These are phyloP conservation scores for Macrosiphum euphorbiae DNA, from an alignment of 2,888 invertebrate species.

Conservation along the genomic window DNA sequence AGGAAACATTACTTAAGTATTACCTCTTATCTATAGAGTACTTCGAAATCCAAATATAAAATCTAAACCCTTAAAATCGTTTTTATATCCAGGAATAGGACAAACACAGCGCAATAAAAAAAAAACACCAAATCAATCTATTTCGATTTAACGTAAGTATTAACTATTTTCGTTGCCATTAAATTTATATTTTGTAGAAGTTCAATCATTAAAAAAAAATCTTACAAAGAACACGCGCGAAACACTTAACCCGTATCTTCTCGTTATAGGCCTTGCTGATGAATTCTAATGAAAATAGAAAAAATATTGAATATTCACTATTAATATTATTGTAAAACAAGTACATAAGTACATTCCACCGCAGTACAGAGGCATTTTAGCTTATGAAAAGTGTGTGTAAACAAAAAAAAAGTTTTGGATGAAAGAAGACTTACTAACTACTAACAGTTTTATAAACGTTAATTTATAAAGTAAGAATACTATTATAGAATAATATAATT, in stretches of 20 bases:
- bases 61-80: conserved; percentile 7
- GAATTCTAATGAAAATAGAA: too few species aligned
- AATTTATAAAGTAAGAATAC: too few species aligned
- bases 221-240: not conserved
- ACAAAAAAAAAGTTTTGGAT: not conserved
- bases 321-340: not conserved
- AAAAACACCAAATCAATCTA: not conserved
- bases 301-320: not conserved
- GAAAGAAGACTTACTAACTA: too few species aligned
- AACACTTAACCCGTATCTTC: not conserved
- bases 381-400: not conserved
- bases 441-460: too few species aligned
- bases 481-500: too few species aligned
- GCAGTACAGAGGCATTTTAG: not conserved
- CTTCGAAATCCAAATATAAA: not conserved
- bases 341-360: not conserved
- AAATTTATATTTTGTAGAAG: not conserved
- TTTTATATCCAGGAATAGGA: not conserved
- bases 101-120: not conserved
- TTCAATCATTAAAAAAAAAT: not conserved
- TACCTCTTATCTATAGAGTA: not conserved
- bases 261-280: not conserved
- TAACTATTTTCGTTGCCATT: not conserved
- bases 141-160: not conserved
- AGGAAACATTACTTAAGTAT: conserved; percentile 19